Evolutionary conservation across 2,888 invertebrate genomes (phyloP).

Genomic region (Palloptera scutellata): DNA sequence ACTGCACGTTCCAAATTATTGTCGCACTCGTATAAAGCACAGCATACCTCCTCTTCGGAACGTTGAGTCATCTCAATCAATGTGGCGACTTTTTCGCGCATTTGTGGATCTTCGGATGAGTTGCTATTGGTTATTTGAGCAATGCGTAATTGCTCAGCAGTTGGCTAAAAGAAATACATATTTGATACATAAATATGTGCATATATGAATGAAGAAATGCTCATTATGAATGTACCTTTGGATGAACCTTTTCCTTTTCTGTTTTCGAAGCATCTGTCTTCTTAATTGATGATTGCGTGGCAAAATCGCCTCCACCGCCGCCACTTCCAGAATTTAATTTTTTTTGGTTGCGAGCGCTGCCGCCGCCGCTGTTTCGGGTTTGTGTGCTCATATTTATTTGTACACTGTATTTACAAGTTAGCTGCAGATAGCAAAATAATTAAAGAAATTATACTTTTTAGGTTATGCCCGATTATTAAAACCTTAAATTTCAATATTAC

Average conservation of each 20-base stretch:
- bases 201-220: background rate
- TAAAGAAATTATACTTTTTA: conserved; percentile 10
- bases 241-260: conserved; percentile 70
- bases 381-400: conserved; percentile 66
- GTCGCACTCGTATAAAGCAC: conserved; percentile 92
- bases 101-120: conserved; percentile 70
- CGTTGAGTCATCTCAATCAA: conserved; percentile 91
- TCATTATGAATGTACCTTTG: conserved; percentile 59
- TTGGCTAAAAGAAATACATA: conserved; percentile 67
- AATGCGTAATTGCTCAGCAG: conserved; percentile 85
- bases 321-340: conserved; percentile 60
- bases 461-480: background rate
- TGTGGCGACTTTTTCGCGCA: conserved; percentile 77
- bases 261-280: conserved; percentile 70
- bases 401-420: conserved; percentile 65
- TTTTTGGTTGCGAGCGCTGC: conserved; percentile 62
- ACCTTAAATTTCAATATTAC: background rate
- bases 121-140: conserved; percentile 78
- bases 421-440: conserved; percentile 47
- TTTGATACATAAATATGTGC: background rate
- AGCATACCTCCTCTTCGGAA: conserved; percentile 88
- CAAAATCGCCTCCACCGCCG: conserved; percentile 60
- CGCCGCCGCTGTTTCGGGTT: conserved; percentile 63
- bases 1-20: conserved; percentile 81
- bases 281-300: conserved; percentile 63